Evolutionary conservation across 1,140 invertebrate genomes (phyloP), one percentile per base, ranked within the genome.

Genomic region (Drosophila orosa): DNA sequence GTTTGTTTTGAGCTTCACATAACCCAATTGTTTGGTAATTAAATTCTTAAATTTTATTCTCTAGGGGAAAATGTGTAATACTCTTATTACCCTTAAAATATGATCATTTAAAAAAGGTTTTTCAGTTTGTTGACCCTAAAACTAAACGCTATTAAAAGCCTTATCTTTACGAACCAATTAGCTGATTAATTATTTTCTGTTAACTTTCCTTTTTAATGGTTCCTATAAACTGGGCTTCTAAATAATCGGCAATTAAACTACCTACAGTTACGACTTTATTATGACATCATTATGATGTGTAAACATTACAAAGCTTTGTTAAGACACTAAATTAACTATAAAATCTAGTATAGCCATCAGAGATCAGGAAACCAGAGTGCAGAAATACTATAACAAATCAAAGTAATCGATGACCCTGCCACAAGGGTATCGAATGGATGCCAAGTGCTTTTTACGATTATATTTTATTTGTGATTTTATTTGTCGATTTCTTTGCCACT

Each of bases 341-440:
- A 1, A 19, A 25, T 25, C 6, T 45, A 15, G 10, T 29, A 6
- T n/a, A 33, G 5, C n/a, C 6, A 17, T 27, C n/a, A 27, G 5
- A 17, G 7, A 68, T 25, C 40, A 71, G 50, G 39, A 56, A 71
- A 47, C 6, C 12, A 24, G 29, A 22, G 1, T 31, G 31, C 47
- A 54, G 10, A 44, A 63, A 54, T 15, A 60, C 37, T 27, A 10
- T 22, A 58, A 29, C 15, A 57, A 39, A 66, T 40, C 25, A 71
- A 47, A 39, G 50, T 45, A 69, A 69, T 69, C 50, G 22, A 69
- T 48, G 67, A 48, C 67, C 62, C 67, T 62, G 24, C 31, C 25
- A 74, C 58, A 50, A 74, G 71, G 71, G 73, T 74, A 75, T 75
- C 72, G 42, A 72, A 80, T 76, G 68, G 80, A 78, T 84, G 80